phyloP scores from a whole-genome alignment of 2,888 invertebrate species.

The Lepeophtheirus nordmannii region DNA sequence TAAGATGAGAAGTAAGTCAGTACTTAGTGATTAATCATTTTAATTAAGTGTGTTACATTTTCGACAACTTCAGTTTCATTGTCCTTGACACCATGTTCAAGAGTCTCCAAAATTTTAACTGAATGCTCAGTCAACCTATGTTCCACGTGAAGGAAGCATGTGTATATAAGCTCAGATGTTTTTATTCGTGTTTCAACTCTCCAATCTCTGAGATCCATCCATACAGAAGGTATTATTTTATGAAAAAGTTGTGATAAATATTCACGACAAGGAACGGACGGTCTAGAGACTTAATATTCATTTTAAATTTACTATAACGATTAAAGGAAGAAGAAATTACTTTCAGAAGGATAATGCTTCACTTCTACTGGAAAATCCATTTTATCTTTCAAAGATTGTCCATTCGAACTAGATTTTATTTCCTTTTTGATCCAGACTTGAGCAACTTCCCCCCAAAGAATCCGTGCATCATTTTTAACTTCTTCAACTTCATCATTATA shows the following conservation, averaged over 20 bases:
- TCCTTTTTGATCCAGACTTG: slow-evolving; percentile 9
- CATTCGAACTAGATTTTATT: background rate
- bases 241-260: background rate
- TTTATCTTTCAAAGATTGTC: background rate
- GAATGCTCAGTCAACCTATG: background rate
- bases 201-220: slow-evolving; percentile 13
- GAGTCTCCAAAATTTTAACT: background rate
- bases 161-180: slow-evolving; percentile 1
- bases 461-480: background rate
- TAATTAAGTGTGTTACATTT: slow-evolving; percentile 1
- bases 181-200: slow-evolving; percentile 17
- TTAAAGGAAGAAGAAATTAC: background rate
- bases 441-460: background rate
- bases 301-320: background rate
- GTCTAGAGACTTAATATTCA: background rate
- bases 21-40: background rate
- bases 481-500: background rate
- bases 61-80: background rate
- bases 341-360: background rate
- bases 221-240: background rate
- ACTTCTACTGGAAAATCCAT: background rate
- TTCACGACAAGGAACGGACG: background rate
- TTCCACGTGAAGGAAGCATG: slow-evolving; percentile 4
- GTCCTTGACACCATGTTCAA: background rate
- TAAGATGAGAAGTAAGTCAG: background rate